A percentile compares a stretch with the other conserved stretches of the same genome.
These are phyloP conservation scores for Albula glossodonta DNA, from an alignment of 2,113 vertebrate species.

Conservation along the genomic window DNA sequence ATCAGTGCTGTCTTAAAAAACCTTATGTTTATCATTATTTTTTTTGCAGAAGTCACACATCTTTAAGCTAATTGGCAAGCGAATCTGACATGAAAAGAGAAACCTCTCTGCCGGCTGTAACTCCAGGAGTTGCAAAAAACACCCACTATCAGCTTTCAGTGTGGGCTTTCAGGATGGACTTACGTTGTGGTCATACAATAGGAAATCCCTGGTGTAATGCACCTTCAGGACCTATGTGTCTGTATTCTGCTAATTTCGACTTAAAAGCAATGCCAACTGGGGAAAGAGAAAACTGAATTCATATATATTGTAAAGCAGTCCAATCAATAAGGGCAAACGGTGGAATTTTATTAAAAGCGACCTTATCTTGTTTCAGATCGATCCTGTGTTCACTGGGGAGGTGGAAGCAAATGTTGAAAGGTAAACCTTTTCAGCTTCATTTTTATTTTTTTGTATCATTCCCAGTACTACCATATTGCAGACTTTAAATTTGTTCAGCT, in stretches of 20 bases:
- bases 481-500: constrained; percentile 24
- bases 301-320: background rate
- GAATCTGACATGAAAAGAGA: background rate
- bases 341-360: constrained; percentile 5
- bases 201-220: background rate
- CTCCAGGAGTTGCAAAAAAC: no score
- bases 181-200: background rate
- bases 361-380: constrained; percentile 69
- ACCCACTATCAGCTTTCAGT: no score
- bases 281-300: background rate
- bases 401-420: constrained; percentile 77
- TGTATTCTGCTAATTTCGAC: background rate
- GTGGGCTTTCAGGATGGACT: background rate
- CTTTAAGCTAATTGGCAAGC: background rate
- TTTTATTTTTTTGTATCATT: background rate
- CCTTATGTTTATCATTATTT: background rate
- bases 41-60: background rate
- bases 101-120: background rate
- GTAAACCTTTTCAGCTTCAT: constrained; percentile 60
- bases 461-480: constrained; percentile 9
- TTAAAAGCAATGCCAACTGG: background rate
- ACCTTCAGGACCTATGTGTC: background rate
- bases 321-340: constrained; percentile 14
- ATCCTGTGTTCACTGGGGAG: constrained; percentile 75
- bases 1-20: background rate